phyloP scores from a whole-genome alignment of 2,888 invertebrate genomes.

The Himalopsyche anomala region DNA sequence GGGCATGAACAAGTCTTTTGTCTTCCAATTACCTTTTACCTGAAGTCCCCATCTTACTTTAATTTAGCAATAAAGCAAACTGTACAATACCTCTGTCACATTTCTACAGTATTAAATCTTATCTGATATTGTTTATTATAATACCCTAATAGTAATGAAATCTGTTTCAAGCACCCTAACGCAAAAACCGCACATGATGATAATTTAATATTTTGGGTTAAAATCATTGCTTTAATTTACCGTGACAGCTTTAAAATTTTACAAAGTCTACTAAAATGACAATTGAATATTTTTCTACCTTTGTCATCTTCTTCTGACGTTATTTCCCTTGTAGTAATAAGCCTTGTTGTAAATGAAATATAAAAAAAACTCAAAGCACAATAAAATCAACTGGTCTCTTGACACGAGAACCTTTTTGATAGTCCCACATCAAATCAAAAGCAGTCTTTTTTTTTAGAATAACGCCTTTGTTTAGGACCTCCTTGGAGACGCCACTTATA shows the following conservation, averaged over 20 bases:
- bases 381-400: constrained; percentile 15
- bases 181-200: too few species aligned
- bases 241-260: not conserved
- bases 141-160: too few species aligned
- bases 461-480: constrained; percentile 15
- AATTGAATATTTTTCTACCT: not conserved
- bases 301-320: not conserved
- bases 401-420: constrained; percentile 3
- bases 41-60: too few species aligned
- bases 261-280: not conserved
- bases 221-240: too few species aligned
- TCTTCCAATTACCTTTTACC: too few species aligned
- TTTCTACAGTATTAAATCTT: too few species aligned
- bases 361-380: not conserved
- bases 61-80: too few species aligned
- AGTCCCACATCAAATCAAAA: not conserved
- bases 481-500: constrained; percentile 9
- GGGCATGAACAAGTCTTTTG: too few species aligned
- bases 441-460: not conserved
- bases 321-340: not conserved
- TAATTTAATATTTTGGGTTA: too few species aligned
- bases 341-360: not conserved
- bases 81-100: too few species aligned
- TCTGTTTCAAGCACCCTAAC: too few species aligned
- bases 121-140: too few species aligned